A percentile compares a stretch with the other conserved stretches of the same genome.
phyloP scores from a whole-genome alignment of 2,797 vertebrate species.

The Neopelma chrysocephalum region DNA sequence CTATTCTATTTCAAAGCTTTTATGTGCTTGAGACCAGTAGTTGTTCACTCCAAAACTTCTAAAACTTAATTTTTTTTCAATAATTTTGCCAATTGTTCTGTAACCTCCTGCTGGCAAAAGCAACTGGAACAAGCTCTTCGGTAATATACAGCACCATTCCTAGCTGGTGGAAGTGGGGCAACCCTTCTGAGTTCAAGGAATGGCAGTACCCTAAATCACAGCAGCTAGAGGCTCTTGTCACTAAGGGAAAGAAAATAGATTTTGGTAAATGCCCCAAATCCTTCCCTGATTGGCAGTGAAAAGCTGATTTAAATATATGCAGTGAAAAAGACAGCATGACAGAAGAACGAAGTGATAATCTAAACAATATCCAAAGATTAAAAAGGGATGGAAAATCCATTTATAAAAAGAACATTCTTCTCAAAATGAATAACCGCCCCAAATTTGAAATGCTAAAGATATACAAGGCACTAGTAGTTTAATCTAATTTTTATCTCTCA shows the following conservation, averaged over 20 bases:
- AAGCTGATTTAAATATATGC: slow-evolving; percentile 7
- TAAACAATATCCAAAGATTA: slow-evolving; percentile 21
- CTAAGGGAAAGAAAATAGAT: neutral
- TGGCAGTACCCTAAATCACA: neutral
- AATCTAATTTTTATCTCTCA: slow-evolving; percentile 45
- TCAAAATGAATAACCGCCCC: neutral
- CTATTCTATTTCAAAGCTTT: neutral
- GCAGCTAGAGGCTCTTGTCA: neutral
- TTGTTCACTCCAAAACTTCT: neutral
- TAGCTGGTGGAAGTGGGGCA: neutral
- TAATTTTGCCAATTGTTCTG: neutral
- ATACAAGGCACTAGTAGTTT: slow-evolving; percentile 3
- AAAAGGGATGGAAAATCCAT: slow-evolving; percentile 52
- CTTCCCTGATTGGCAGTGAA: neutral
- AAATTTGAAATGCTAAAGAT: slow-evolving; percentile 36
- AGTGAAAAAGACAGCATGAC: neutral
- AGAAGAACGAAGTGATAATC: slow-evolving; percentile 22
- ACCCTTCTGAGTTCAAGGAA: neutral
- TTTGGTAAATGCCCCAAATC: neutral
- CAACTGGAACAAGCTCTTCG: neutral
- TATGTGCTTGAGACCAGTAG: neutral
- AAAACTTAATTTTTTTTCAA: neutral
- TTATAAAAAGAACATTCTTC: slow-evolving; percentile 51
- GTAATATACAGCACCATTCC: neutral
- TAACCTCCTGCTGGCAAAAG: neutral